Base-by-base conservation (phyloP, 2,888 invertebrate genomes). In the Elaeidobius kamerunicus region DNA sequence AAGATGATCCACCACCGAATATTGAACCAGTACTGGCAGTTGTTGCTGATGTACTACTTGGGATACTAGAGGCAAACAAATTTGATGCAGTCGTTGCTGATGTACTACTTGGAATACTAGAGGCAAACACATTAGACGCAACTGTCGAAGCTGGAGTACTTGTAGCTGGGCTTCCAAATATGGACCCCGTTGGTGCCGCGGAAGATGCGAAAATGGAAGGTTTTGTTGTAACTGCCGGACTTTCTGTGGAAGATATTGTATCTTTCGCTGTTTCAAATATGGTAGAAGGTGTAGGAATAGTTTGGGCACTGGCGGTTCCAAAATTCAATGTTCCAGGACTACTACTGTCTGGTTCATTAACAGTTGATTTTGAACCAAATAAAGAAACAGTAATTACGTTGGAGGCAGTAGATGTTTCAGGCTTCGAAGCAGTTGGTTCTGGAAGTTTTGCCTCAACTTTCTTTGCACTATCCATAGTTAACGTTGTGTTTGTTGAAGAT, bases 41-140 rank as follows among this genome's bases (percentile, higher is more conserved):
- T 9, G 12, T 12, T 14, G 9, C 5, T n/a, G 34, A 34, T 34
- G n/a, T 34, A n/a, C n/a, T n/a, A n/a, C n/a, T n/a, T n/a, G n/a
- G n/a, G n/a, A n/a, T n/a, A n/a, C n/a, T n/a, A n/a, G n/a, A n/a
- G n/a, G n/a, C n/a, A n/a, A 34, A 5, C 34, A 19, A 45, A 45
- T 35, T 12, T 19, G 28, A 15, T 32, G 16, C 12, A 17, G 35
- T 11, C 12, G 42, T 35, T 39, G 45, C 2, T 9, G 30, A 9
- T 23, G 27, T n/a, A 12, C 65, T 53, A n/a, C 64, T 56, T 7
- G 55, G 45, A 41, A 52, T 46, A 41, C 16, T 52, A 16, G 52
- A 47, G n/a, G 40, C 17, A 32, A 39, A 11, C 69, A 69, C 27
- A 69, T 69, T n/a, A 68, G 61, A 28, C 14, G 34, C 32, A 32